Evolutionary conservation across 2,888 invertebrate genomes (phyloP).

Genomic region (Marasmarcha lunaedactyla): DNA sequence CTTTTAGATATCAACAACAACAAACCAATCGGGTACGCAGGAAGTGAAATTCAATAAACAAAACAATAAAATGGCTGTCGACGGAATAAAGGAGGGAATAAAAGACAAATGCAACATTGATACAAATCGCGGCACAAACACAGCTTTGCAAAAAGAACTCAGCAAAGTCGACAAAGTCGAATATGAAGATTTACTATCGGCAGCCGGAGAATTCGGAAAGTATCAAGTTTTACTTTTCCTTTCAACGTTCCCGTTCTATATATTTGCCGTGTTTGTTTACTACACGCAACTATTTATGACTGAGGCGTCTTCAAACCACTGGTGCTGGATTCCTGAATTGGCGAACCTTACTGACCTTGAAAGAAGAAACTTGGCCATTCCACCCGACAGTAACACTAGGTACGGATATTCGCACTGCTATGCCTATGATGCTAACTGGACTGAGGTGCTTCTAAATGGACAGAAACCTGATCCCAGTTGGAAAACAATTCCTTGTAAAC

Average conservation of each 20-base stretch:
- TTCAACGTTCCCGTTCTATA: constrained; percentile 28
- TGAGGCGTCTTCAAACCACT: constrained; percentile 30
- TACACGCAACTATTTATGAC: constrained; percentile 32
- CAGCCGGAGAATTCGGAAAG: constrained; percentile 30
- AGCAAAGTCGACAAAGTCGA: constrained; percentile 18
- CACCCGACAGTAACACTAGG: constrained; percentile 20
- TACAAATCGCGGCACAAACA: constrained; percentile 9
- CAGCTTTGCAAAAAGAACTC: background rate
- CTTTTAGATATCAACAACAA: too few relatives aligned
- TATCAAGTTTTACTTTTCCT: constrained; percentile 29
- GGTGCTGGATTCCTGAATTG: constrained; percentile 33
- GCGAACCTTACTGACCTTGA: constrained; percentile 27
- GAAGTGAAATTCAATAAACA: too few relatives aligned
- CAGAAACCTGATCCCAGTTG: constrained; percentile 25
- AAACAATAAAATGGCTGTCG: background rate
- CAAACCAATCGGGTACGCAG: too few relatives aligned
- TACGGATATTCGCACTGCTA: constrained; percentile 35
- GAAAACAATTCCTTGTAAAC: constrained; percentile 28
- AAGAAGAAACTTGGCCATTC: constrained; percentile 27
- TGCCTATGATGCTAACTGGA: constrained; percentile 36
- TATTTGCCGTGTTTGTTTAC: constrained; percentile 28
- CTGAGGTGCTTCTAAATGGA: constrained; percentile 24
- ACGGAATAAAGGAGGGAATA: background rate
- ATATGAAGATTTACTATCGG: constrained; percentile 28
- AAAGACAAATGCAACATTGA: constrained; percentile 4